A percentile compares a stretch with the other conserved stretches of the same genome.
Conservation (phyloP, 2,797 vertebrate species). For the Eulemur rubriventer region DNA sequence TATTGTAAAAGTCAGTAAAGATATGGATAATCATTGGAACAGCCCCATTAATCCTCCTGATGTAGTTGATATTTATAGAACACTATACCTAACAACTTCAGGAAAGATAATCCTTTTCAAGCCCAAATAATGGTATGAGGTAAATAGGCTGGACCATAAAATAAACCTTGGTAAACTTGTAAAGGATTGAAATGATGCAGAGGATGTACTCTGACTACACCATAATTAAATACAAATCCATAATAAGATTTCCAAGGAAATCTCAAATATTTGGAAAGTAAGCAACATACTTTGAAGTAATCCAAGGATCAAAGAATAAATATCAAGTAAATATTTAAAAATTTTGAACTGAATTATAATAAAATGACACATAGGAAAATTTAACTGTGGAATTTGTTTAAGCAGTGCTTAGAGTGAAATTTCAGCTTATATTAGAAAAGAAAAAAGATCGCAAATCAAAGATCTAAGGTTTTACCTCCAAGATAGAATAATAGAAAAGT, state of each 20-base stretch:
- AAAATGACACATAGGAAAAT: neutral
- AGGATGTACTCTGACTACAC: neutral
- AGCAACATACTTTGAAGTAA: neutral
- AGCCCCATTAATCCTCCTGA: neutral
- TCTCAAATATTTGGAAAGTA: neutral
- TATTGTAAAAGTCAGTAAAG: neutral
- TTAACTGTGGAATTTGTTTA: neutral
- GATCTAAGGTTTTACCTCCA: neutral
- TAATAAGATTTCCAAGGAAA: neutral
- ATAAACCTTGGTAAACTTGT: neutral
- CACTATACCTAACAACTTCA: neutral
- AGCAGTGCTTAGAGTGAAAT: neutral
- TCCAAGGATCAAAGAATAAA: neutral
- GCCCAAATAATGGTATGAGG: neutral
- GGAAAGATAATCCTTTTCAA: neutral
- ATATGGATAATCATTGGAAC: neutral
- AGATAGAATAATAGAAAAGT: neutral
- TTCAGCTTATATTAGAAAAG: neutral
- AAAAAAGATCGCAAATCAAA: neutral
- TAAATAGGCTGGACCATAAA: neutral
- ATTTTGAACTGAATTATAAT: neutral
- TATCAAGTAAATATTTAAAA: neutral
- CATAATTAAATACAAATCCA: neutral
- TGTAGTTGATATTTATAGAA: neutral
- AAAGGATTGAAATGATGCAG: neutral